These are phyloP conservation scores for Andrena bucephala DNA, from an alignment of 2,888 invertebrate species.

Conservation along the genomic window DNA sequence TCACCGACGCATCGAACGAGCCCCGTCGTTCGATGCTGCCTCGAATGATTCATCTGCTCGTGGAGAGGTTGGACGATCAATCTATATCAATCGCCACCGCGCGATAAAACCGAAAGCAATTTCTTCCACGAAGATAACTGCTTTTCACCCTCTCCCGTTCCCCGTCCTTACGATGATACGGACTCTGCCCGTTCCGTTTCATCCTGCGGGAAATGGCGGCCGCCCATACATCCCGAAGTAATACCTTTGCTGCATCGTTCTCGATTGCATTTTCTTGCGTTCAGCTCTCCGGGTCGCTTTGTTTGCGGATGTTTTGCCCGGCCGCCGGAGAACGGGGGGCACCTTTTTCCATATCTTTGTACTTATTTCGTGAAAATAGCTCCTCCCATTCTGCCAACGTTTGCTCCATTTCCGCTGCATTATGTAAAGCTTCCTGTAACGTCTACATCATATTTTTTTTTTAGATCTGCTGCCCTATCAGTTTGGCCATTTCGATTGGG, in stretches of 20 bases:
- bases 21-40: conserved; percentile 31
- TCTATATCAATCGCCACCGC: conserved; percentile 69
- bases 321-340: not conserved
- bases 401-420: not conserved
- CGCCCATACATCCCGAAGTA: conserved; percentile 25
- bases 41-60: conserved; percentile 57
- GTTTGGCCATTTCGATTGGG: no score
- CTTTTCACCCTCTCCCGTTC: conserved; percentile 43
- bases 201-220: conserved; percentile 38
- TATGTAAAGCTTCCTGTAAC: conserved; percentile 2
- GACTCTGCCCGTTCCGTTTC: conserved; percentile 40
- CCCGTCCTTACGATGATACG: conserved; percentile 31
- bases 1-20: conserved; percentile 11
- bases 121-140: conserved; percentile 65
- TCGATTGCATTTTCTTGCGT: conserved; percentile 5
- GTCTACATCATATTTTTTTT: not conserved
- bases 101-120: conserved; percentile 68
- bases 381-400: no score
- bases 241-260: conserved; percentile 41
- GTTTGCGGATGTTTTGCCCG: conserved; percentile 18
- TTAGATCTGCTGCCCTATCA: no score
- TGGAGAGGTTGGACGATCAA: conserved; percentile 61
- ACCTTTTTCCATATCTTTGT: not conserved
- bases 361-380: not conserved
- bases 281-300: not conserved